Conservation (phyloP, 2,797 vertebrate genomes). For the Peromyscus nudipes region DNA sequence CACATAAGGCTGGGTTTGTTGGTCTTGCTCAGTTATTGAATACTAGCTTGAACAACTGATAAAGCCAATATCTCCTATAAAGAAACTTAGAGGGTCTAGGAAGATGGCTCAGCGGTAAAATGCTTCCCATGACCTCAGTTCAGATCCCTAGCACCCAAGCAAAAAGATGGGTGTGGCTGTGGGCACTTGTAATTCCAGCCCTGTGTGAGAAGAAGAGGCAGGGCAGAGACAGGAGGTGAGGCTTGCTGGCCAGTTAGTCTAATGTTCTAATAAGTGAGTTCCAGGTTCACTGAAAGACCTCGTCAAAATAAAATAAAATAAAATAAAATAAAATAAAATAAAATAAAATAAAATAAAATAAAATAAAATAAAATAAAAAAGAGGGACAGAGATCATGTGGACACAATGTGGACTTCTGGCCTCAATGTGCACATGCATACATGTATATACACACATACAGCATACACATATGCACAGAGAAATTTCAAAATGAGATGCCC, state of each 20-base stretch:
- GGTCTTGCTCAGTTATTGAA: slow-evolving; percentile 25
- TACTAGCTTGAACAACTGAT: not conserved
- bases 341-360: no score
- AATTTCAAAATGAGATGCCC: not conserved
- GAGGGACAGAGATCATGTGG: not conserved
- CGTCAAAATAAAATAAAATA: not conserved
- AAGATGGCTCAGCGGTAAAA: not conserved
- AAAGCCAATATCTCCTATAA: slow-evolving; percentile 6
- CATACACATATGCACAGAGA: not conserved
- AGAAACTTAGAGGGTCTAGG: not conserved
- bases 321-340: no score
- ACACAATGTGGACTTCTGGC: not conserved
- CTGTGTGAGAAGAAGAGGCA: not conserved
- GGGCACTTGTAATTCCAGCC: not conserved
- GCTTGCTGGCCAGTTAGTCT: not conserved
- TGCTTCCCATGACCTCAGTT: not conserved
- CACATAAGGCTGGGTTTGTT: not conserved
- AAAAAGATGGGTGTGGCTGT: not conserved
- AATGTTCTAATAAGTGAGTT: not conserved
- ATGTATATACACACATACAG: not conserved
- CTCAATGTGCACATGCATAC: not conserved
- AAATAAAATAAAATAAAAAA: not conserved
- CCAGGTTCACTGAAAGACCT: not conserved
- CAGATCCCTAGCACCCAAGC: not conserved
- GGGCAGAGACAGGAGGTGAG: not conserved